Base-by-base conservation (phyloP, 2,888 invertebrate genomes). In the Craniophora ligustri region DNA sequence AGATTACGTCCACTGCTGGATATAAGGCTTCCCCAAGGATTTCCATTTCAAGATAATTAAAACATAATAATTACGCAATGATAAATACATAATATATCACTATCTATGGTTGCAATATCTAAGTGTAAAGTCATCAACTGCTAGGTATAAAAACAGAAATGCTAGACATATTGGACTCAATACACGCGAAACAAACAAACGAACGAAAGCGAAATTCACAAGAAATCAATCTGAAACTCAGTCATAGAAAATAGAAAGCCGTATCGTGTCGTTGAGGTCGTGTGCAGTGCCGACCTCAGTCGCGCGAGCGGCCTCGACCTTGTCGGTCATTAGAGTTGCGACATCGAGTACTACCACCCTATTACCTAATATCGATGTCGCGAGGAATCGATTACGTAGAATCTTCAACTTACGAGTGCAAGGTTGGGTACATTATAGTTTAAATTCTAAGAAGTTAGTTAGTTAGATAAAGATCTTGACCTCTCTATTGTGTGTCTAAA, bases 301-400 rank as follows among this genome's bases (percentile, higher is more conserved):
- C 51, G 67, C 70, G 56, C 62, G 63, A 48, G 70, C 69, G 58
- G 60, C 83, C 82, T 74, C 76, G 85, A 85, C 85, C 85, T 85
- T 81, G 82, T 66, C 72, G 64, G 72, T 71, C 72, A 67, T 67
- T 66, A 69, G 56, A 69, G 76, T 78, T 74, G 79, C 72, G 77
- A 82, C 65, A 67, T 66, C 46, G 34, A 45, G 63, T 65, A 67
- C 61, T 64, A 47, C 64, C 57, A 59, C 61, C 64, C 67, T 71
- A 55, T 79, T 80, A 77, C 72, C 58, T 75, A 73, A 79, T 68
- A 48, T 62, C 54, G 74, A 67, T 67, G 67, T 74, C 66, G 53
- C 65, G 45, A 35, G 50, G 61, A 64, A 46, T 53, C 68, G 56
- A 65, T 71, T 69, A 63, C 63, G 71, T 72, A 45, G 48, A 49